Percentiles rank a stretch among this genome's conserved stretches.
Evolutionary conservation across 1,140 invertebrate species (phyloP).

Genomic region (Coptotermes formosanus): DNA sequence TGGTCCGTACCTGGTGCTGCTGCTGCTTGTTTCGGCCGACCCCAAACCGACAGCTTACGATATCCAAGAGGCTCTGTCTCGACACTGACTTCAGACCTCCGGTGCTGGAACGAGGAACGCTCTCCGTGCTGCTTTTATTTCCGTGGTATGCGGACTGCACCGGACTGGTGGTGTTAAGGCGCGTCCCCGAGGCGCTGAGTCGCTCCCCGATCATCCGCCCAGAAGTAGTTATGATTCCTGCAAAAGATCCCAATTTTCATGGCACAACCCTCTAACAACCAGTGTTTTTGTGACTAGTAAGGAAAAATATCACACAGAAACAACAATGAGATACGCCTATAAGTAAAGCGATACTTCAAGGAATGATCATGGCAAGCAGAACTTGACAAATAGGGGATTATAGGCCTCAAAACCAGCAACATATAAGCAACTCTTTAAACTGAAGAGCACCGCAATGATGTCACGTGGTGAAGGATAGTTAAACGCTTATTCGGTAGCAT

Average conservation of each 20-base stretch:
- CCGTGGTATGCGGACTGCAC: conserved; percentile 43
- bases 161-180: conserved; percentile 51
- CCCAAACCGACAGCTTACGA: conserved; percentile 52
- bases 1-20: conserved; percentile 25
- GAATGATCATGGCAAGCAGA: too few species aligned
- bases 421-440: too few species aligned
- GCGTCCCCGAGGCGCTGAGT: conserved; percentile 49
- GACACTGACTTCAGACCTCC: conserved; percentile 49
- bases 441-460: too few species aligned
- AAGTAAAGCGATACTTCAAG: too few species aligned
- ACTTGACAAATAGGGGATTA: too few species aligned
- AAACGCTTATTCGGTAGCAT: too few species aligned
- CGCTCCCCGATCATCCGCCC: conserved; percentile 37
- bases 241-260: neutral
- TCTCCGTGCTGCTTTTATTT: conserved; percentile 39
- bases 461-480: too few species aligned
- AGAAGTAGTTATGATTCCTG: conserved; percentile 28
- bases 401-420: too few species aligned
- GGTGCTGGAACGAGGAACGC: neutral
- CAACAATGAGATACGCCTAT: too few species aligned
- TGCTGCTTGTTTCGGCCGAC: conserved; percentile 37
- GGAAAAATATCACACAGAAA: too few species aligned
- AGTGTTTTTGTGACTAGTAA: too few species aligned
- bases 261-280: too few species aligned
- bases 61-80: conserved; percentile 54